Evolutionary conservation across 1,140 invertebrate genomes (phyloP).

Genomic region (Lineus longissimus): DNA sequence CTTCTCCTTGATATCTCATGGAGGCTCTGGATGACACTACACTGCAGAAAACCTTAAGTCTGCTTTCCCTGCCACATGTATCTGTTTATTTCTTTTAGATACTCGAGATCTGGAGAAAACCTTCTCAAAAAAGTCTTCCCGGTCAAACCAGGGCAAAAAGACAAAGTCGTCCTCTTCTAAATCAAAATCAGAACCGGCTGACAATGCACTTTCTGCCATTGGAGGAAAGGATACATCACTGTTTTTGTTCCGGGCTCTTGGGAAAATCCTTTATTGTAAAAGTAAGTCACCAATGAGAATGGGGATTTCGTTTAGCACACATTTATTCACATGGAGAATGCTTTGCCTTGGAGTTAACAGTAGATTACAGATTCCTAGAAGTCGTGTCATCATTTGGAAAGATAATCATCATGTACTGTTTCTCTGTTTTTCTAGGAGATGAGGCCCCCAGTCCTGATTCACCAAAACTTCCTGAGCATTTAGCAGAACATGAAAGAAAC

Average conservation of each 20-base stretch:
- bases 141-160: neutral
- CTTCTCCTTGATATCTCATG: no score
- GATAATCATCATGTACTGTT: no score
- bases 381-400: no score
- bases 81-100: neutral
- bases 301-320: no score
- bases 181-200: neutral
- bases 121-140: neutral
- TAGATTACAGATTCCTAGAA: no score
- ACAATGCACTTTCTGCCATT: constrained; percentile 26
- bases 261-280: constrained; percentile 53
- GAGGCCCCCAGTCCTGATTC: constrained; percentile 24
- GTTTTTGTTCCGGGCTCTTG: constrained; percentile 49
- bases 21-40: no score
- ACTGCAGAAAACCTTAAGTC: no score
- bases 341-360: no score
- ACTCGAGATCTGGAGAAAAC: neutral
- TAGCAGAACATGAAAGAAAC: constrained; percentile 36
- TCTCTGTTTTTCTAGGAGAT: constrained; percentile 27
- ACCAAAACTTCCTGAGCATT: constrained; percentile 33
- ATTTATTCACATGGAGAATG: no score
- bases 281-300: constrained; percentile 29
- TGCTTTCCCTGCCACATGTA: no score
- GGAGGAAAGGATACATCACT: constrained; percentile 44
- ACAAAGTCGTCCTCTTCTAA: constrained; percentile 2